Evolutionary conservation across 2,888 invertebrate species (phyloP), one percentile per base, ranked within the genome.

Genomic region (Galeruca laticollis): DNA sequence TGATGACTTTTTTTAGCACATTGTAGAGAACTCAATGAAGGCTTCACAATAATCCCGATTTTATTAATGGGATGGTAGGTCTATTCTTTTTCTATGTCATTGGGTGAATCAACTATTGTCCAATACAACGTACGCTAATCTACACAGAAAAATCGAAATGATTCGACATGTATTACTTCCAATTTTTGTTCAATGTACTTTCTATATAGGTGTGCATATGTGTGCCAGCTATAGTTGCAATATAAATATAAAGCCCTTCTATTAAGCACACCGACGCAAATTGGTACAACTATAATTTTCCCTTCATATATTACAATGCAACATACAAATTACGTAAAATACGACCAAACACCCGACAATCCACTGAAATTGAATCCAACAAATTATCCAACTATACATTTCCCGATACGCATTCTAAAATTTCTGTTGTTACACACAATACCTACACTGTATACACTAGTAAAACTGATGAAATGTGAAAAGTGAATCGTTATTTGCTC

Each of bases 281-380:
- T 56, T 56, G 56, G 10, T 15, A 56, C 56, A 56, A 56, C 33
- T 33, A 33, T 56, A 56, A 56, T 56, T 56, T 56, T 56, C 56
- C 35, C 35, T 11, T 35, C 33, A 56, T 15, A 35, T 35, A 56
- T 9, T 15, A 35, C 33, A 33, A 56, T 56, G 35, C 18, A 31
- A 20, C 31, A 62, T 51, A 62, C 61, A 62, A 62, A 62, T 63
- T 63, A 63, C 52, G 21, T 62, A 54, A 62, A 62, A 62, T 62
- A 62, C 62, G 52, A 51, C 31, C 61, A 49, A 21, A n/a, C 13
- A 62, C n/a, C 15, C 20, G 21, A 43, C 63, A 56, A 56, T 63
- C 21, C 26, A 56, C 26, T 63, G 40, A 63, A 63, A 63, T 54
- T 63, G 63, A 63, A 63, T 62, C 63, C 54, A 18, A 63, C 63